Base-by-base conservation (phyloP, 2,888 invertebrate genomes). In the Drosophila recens region DNA sequence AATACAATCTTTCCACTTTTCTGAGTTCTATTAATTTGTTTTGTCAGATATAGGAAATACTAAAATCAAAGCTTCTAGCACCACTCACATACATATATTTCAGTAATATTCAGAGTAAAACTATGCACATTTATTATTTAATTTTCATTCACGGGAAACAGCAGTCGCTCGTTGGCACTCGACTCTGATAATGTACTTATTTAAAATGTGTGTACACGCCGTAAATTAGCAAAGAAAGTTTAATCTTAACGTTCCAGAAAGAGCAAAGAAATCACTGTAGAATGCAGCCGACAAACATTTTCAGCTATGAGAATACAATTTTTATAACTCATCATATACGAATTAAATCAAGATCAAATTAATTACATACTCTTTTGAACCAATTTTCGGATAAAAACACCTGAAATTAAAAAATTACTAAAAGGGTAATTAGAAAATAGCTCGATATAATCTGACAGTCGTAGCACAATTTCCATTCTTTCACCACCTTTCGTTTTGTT, bases 191-290 rank as follows among this genome's bases (percentile, higher is more conserved):
- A 86, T 82, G 61, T 69, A 23, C 36, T 36, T 38, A 66, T 67
- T 68, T 57, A 45, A 43, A 30, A 30, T 66, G 63, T 59, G 54
- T 68, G 53, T 62, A 57, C 57, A 49, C 59, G 52, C 43, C 67
- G 69, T 65, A 79, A 80, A 82, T 78, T 82, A 76, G 80, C 78
- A 69, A 54, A 46, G 45, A 73, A 82, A 79, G 63, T 79, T 85
- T 72, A 69, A 70, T 71, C 75, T 75, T 72, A 72, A 79, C 68
- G 80, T 72, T 62, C 43, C 66, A 72, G 71, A 67, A 71, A 68
- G 58, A n/a, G 74, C 27, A 63, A 70, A 66, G 70, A 68, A 86
- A 72, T 65, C 66, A 9, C 46, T 10, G 5, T 40, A 11, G 6
- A 8, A 27, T 27, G 9, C 71, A 64, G 30, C 69, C 53, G 1